A percentile compares a stretch with the other conserved stretches of the same genome.
phyloP scores from a whole-genome alignment of 2,113 vertebrate genomes.

The Syngnathus scovelli region DNA sequence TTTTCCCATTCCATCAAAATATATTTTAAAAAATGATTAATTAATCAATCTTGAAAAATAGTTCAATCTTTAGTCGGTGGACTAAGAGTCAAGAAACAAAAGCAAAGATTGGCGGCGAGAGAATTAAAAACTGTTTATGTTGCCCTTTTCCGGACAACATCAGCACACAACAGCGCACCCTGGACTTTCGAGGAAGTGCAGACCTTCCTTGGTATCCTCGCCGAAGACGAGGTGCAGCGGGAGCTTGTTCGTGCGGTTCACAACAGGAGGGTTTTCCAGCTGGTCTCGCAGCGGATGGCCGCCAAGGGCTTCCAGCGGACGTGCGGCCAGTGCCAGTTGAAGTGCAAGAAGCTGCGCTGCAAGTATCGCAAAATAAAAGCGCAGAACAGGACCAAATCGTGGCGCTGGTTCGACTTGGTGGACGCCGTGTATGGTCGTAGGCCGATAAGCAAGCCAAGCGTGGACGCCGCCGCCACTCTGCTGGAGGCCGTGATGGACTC shows the following conservation, averaged over 20 bases:
- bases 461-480: not conserved
- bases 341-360: constrained; percentile 2
- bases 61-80: not conserved
- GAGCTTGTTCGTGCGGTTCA: not conserved
- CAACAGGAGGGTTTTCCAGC: constrained; percentile 4
- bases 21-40: not conserved
- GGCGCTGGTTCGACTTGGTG: constrained; percentile 1
- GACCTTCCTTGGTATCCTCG: constrained; percentile 2
- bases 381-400: not conserved
- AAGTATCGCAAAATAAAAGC: not conserved
- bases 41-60: not conserved
- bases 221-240: constrained; percentile 2
- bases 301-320: not conserved
- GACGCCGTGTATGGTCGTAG: not conserved
- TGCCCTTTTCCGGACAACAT: not conserved
- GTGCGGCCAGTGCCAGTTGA: constrained; percentile 1
- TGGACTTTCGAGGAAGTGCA: constrained; percentile 1
- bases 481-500: constrained; percentile 1
- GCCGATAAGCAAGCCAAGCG: not conserved
- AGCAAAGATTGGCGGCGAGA: not conserved
- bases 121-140: not conserved
- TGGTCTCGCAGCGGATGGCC: constrained; percentile 4
- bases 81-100: not conserved
- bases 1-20: not conserved
- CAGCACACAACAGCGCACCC: constrained; percentile 3